Evolutionary conservation across 2,797 vertebrate species (phyloP).

Genomic region (Catamblyrhynchus diadema): DNA sequence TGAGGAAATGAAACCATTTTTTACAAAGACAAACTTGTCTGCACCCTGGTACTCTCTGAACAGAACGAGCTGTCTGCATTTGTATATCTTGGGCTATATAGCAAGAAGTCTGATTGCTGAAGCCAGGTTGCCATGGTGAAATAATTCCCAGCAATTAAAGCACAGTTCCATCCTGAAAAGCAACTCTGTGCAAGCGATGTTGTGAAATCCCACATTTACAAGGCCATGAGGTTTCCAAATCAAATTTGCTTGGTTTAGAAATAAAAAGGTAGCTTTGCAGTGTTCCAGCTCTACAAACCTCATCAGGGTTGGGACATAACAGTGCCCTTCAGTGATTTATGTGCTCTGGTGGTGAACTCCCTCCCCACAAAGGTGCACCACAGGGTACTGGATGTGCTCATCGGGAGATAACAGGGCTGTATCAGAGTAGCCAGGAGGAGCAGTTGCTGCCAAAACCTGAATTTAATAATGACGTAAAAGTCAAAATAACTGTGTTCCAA

Average conservation of each 20-base stretch:
- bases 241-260: conserved; percentile 25
- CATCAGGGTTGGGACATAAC: neutral
- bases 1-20: neutral
- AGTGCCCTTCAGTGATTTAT: neutral
- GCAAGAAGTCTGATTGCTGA: neutral
- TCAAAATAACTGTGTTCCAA: neutral
- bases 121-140: conserved; percentile 56
- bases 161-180: conserved; percentile 42
- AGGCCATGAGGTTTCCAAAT: conserved; percentile 29
- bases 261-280: neutral
- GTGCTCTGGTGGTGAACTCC: neutral
- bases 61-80: neutral
- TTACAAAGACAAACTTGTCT: conserved; percentile 6
- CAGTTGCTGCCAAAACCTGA: neutral
- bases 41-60: neutral
- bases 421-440: neutral
- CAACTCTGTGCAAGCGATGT: neutral
- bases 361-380: neutral
- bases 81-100: neutral
- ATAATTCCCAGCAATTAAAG: conserved; percentile 46
- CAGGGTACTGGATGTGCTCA: neutral
- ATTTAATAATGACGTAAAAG: neutral
- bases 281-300: neutral
- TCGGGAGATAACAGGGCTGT: neutral
- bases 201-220: conserved; percentile 5